Percentiles rank a stretch among this genome's conserved stretches.
These are phyloP conservation scores for Disparrhopalites patrizii DNA, from an alignment of 2,888 invertebrate genomes.

Conservation along the genomic window DNA sequence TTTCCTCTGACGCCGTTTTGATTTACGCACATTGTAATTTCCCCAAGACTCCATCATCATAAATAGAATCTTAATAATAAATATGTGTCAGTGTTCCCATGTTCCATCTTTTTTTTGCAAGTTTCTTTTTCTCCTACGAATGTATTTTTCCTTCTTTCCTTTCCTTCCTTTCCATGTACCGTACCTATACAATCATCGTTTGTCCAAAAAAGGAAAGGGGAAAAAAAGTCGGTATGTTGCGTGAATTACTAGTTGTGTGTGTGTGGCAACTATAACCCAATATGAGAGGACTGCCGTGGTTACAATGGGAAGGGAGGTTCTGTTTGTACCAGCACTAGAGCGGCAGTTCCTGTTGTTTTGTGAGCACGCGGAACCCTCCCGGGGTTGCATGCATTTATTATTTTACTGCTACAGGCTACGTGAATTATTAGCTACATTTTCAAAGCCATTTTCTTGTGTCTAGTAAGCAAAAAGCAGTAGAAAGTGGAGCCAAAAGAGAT, in stretches of 20 bases:
- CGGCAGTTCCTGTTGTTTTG: no score
- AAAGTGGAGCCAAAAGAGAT: no score
- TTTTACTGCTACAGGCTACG: not conserved
- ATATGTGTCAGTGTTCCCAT: conserved; percentile 8
- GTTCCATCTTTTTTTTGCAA: not conserved
- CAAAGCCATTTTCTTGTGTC: not conserved
- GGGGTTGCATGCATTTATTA: not conserved
- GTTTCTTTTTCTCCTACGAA: no score
- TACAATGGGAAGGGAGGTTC: not conserved
- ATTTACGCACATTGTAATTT: conserved; percentile 20
- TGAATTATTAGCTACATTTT: conserved; percentile 3
- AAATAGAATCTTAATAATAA: conserved; percentile 13
- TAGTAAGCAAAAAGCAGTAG: no score
- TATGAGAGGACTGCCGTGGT: no score
- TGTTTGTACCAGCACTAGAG: not conserved
- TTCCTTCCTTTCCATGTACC: no score
- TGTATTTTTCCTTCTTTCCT: no score
- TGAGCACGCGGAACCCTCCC: not conserved
- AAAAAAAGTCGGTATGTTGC: no score
- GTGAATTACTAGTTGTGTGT: no score
- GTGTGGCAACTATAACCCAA: no score
- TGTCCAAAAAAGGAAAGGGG: no score
- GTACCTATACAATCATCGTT: no score
- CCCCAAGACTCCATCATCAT: conserved; percentile 14
- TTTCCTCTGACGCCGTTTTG: not conserved